Base-by-base conservation (phyloP, 2,797 vertebrate species). In the Spondyliosoma cantharus region DNA sequence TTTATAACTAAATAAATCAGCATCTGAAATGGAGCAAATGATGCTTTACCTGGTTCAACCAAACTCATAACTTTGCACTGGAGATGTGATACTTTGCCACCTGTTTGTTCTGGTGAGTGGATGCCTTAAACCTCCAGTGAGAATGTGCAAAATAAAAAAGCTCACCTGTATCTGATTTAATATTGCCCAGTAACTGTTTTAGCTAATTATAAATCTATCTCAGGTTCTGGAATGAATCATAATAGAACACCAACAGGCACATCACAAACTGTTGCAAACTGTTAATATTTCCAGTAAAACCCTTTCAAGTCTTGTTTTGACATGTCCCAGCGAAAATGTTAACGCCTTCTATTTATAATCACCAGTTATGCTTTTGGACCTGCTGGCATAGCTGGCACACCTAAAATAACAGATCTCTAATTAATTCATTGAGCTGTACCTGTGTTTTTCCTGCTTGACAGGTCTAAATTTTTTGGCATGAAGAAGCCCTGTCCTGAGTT, bases 371-470 rank as follows among this genome's bases (percentile, higher is more conserved):
- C 20, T 37, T 3, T 49, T 49, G 17, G 46, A 14, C 53, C 29
- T 24, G 20, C 17, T 54, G 37, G 0, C 50, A 2, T 32, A 25
- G 29, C 50, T 14, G 32, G 8, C 71, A 52, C 64, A 50, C 27
- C 56, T 24, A 13, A 56, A 25, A 12, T 16, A 43, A 2, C n/a
- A 13, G 8, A 43, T 9, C 14, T 5, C 7, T 14, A 56, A 64
- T 53, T 29, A 2, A 22, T 19, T 11, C 22, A 2, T 43, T 42
- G 13, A 32, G 42, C 12, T 56, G 14, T 43, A 22, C 43, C 22
- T 70, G 32, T 68, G 25, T 19, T 53, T 68, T 68, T 63, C 57
- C 49, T 50, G 61, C 24, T 60, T 20, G 32, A 22, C 17, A 0
- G 64, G 58, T n/a, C 24, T 27, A 63, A 45, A 9, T 29, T 53